Percentiles rank a stretch among this genome's conserved stretches.
phyloP scores from a whole-genome alignment of 2,888 invertebrate genomes.

The Falcaria lacertinaria region DNA sequence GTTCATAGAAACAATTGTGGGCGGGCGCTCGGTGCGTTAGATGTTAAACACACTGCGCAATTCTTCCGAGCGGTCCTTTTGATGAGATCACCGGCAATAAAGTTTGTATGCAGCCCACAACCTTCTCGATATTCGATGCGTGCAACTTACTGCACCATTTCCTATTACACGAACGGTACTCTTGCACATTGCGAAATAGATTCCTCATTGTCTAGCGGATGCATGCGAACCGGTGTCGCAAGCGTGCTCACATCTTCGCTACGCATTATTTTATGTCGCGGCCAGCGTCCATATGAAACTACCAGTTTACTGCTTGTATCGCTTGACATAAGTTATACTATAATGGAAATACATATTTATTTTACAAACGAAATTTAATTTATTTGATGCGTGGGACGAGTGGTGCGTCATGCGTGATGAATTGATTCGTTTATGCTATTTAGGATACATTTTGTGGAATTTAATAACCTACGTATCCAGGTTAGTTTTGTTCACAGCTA shows the following conservation, averaged over 20 bases:
- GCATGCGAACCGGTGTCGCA: conserved; percentile 45
- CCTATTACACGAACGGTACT: conserved; percentile 68
- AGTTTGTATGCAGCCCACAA: conserved; percentile 73
- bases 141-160: conserved; percentile 70
- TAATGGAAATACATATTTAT: background rate
- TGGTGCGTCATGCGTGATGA: no score
- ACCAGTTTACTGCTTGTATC: no score
- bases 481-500: no score
- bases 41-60: no score
- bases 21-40: conserved; percentile 76
- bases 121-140: conserved; percentile 70
- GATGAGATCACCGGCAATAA: conserved; percentile 72
- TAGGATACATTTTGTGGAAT: no score
- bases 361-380: no score
- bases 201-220: conserved; percentile 63
- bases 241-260: conserved; percentile 26
- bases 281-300: background rate
- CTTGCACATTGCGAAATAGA: conserved; percentile 63
- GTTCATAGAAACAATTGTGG: conserved; percentile 80
- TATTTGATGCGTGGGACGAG: no score
- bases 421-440: no score
- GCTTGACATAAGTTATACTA: background rate
- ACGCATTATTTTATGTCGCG: background rate
- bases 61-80: conserved; percentile 77
- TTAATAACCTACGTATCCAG: no score